These are phyloP conservation scores for Oscheius sp. DNA, from an alignment of 2,888 invertebrate genomes.

Conservation along the genomic window DNA sequence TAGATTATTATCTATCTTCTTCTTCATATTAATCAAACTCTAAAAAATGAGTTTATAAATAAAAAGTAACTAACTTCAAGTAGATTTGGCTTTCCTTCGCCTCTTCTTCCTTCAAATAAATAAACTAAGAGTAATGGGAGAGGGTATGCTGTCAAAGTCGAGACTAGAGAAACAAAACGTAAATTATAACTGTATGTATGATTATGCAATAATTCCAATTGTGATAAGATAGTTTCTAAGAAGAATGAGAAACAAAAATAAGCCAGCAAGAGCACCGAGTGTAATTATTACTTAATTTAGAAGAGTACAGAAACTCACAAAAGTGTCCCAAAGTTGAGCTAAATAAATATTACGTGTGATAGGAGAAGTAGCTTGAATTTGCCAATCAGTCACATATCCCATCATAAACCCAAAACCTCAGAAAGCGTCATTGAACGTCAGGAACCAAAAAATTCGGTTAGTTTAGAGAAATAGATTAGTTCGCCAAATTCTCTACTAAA, in stretches of 20 bases:
- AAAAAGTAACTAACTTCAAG: constrained; percentile 7
- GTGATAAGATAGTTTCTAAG: constrained; percentile 37
- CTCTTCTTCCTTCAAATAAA: constrained; percentile 77
- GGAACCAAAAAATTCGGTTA: no score
- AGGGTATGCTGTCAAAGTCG: constrained; percentile 86
- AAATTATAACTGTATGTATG: constrained; percentile 47
- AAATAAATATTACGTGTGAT: no score
- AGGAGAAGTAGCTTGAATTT: no score
- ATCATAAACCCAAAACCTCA: no score
- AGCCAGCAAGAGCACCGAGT: no score
- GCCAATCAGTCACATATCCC: no score
- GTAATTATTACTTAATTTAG: no score
- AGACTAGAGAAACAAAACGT: constrained; percentile 78
- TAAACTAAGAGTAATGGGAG: constrained; percentile 87
- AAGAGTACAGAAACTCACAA: no score
- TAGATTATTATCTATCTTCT: constrained; percentile 80
- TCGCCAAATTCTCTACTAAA: neutral
- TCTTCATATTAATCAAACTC: constrained; percentile 7
- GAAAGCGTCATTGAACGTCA: neutral
- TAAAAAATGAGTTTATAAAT: neutral
- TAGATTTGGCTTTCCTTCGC: constrained; percentile 24
- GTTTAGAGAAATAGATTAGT: no score
- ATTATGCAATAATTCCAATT: constrained; percentile 41
- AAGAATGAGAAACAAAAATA: constrained; percentile 37
- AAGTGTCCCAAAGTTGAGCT: no score